These are phyloP conservation scores for Ciconia stormi DNA, from an alignment of 2,113 vertebrate genomes.

Conservation along the genomic window DNA sequence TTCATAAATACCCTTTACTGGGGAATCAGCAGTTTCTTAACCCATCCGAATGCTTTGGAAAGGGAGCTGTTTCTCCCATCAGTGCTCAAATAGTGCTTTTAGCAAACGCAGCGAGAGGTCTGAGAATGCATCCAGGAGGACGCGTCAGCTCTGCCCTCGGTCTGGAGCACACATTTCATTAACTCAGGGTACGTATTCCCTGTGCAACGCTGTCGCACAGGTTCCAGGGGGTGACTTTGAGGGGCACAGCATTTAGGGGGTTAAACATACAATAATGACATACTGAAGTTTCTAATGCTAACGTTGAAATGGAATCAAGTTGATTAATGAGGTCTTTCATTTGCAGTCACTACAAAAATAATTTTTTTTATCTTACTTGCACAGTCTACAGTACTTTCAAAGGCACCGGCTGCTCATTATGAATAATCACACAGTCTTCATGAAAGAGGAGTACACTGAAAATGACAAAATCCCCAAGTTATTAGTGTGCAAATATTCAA, in stretches of 20 bases:
- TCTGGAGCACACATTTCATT: background rate
- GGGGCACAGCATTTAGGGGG: background rate
- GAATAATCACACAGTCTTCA: constrained; percentile 72
- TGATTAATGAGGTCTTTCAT: constrained; percentile 77
- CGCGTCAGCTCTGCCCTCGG: background rate
- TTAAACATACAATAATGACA: constrained; percentile 30
- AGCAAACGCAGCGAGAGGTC: rapidly evolving
- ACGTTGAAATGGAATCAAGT: constrained; percentile 57
- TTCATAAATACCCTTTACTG: background rate
- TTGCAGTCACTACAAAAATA: constrained; percentile 61
- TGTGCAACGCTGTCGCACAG: background rate
- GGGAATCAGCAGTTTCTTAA: background rate
- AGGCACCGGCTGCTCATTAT: constrained; percentile 70
- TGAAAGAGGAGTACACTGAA: constrained; percentile 63
- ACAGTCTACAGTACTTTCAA: constrained; percentile 69
- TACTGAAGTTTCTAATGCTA: constrained; percentile 31
- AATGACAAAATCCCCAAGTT: constrained; percentile 63
- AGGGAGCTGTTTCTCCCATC: background rate
- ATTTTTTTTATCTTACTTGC: constrained; percentile 62
- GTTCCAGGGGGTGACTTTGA: background rate
- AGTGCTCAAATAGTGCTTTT: background rate
- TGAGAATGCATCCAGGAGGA: background rate
- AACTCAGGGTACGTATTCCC: background rate
- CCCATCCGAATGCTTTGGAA: background rate
- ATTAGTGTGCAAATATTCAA: constrained; percentile 51